Evolutionary conservation across 1,140 invertebrate genomes (phyloP), one percentile per base, ranked within the genome.

Genomic region (Cyclargus thomasi): DNA sequence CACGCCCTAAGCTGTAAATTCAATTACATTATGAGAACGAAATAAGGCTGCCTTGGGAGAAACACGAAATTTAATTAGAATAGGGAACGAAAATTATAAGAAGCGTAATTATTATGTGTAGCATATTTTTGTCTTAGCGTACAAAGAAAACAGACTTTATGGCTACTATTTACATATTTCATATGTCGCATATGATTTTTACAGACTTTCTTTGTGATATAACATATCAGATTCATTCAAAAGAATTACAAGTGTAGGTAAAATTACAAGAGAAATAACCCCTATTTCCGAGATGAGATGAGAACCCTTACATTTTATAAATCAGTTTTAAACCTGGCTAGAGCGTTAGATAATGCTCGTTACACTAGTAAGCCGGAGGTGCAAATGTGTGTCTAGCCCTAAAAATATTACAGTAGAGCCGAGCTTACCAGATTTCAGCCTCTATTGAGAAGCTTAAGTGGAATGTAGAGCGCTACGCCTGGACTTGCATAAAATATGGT

Each of bases 361-460:
- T 59, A 59, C 55, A 59, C 2, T 59, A 20, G 20, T 59, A 59
- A 59, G 55, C 18, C 10, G 18, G 20, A 20, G 55, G 55, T 22
- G 18, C 20, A 59, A 20, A 59, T 21, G 55, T 59, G 18, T 59
- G 55, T 11, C 55, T 20, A 59, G 55, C 18, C 18, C 55, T 59
- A 59, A 59, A 63, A 71, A 74, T 69, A 74, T 71, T 71, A 74
- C 63, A 67, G 67, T 74, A 63, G 70, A 74, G 62, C 70, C 65
- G 68, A 70, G 72, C 67, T 65, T 68, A 66, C 67, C 47, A 71
- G 72, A 70, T 70, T 68, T 73, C 69, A 64, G 62, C 57, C 68
- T 66, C 69, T 64, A 73, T 73, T 70, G 67, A 68, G 69, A 67
- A 73, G 67, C 67, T 70, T 70, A 73, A 69, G 69, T 68, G 67